Base-by-base conservation (phyloP, 2,113 vertebrate species). In the Pomatorhinus ruficollis region DNA sequence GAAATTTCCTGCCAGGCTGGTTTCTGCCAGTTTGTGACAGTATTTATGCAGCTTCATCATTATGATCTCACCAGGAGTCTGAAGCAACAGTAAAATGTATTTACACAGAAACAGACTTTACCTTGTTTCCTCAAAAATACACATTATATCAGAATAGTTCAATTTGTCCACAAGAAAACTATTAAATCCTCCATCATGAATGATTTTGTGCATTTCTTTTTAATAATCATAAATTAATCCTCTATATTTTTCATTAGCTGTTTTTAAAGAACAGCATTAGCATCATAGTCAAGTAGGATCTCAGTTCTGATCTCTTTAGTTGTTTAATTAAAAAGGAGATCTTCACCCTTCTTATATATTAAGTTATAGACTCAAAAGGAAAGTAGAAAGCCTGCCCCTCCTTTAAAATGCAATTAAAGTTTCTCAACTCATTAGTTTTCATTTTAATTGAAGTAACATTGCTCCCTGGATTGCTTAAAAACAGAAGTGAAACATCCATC, bases 41-140 rank as follows among this genome's bases (percentile, higher is more conserved):
- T 94, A 97, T 96, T 97, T 98, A 88, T 60, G 61, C 94, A 97
- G 89, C 75, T 98, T 97, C 97, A 90, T 93, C 94, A 96, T 96
- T 97, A 95, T 95, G 66, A 87, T 95, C 95, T 97, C 95, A 96
- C 93, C 84, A 94, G 94, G 88, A 97, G 78, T 95, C 94, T 96
- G 93, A 97, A 97, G 87, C 86, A 95, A 95, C 65, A 31, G 86
- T 79, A 97, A 98, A 96, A 95, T 71, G 53, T 93, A 88, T 94
- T 97, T 92, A 97, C 94, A 95, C 93, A 93, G 93, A 97, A 97
- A 91, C 16, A 96, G 86, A 91, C 39, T 60, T 97, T 50, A 3
- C 42, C 27, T 63, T 75, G 42, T 96, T 97, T 93, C 81, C 80
- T 92, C 89, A 93, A 83, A 95, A 96, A 95, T 87, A 83, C 56